Evolutionary conservation across 2,113 vertebrate genomes (phyloP).

Genomic region (Pungitius pungitius): DNA sequence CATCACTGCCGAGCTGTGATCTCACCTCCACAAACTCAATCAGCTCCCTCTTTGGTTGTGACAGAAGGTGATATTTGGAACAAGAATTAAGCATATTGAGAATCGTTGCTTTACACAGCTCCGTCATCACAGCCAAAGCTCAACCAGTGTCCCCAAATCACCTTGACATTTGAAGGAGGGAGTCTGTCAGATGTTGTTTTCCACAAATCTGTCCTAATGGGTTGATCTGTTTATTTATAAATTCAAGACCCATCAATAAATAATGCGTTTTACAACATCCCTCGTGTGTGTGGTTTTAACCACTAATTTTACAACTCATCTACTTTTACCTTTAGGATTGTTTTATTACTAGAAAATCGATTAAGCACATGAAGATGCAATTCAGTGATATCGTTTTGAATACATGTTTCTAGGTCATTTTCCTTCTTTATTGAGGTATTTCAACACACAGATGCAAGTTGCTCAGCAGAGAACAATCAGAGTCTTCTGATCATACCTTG

Average conservation of each 20-base stretch:
- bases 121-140: not conserved
- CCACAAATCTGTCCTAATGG: not conserved
- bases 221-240: not conserved
- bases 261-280: not conserved
- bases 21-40: constrained; percentile 8
- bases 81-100: constrained; percentile 14
- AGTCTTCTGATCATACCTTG: not conserved
- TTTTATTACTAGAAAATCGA: not conserved
- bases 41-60: constrained; percentile 20
- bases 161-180: not conserved
- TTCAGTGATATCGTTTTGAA: not conserved
- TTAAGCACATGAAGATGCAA: not conserved
- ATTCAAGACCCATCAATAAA: not conserved
- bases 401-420: not conserved
- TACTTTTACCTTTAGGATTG: too few relatives aligned
- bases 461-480: not conserved
- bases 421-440: not conserved
- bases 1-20: not conserved
- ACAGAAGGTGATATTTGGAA: constrained; percentile 17
- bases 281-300: not conserved
- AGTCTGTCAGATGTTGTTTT: not conserved
- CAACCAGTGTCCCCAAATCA: not conserved
- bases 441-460: not conserved
- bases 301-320: not conserved
- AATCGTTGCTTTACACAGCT: constrained; percentile 19